Conservation (phyloP, 2,888 invertebrate species). For the Pterostichus niger region DNA sequence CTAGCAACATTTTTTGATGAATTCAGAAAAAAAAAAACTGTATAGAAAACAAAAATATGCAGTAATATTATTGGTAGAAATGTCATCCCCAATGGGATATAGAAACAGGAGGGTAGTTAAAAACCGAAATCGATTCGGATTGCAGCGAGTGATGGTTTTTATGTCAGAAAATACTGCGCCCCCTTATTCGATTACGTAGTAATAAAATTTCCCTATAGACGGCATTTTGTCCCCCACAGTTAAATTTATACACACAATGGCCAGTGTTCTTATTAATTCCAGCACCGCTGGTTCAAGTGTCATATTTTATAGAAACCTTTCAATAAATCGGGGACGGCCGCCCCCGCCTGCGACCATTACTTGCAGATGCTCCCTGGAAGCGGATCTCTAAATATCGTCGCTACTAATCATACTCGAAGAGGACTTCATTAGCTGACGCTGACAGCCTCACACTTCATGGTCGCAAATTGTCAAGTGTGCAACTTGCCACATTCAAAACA, state of each 20-base stretch:
- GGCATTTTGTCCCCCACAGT: slow-evolving; percentile 49
- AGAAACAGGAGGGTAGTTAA: slow-evolving; percentile 49
- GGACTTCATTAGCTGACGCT: slow-evolving; percentile 4
- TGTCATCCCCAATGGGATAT: slow-evolving; percentile 36
- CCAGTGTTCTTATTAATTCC: slow-evolving; percentile 61
- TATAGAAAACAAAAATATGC: too few relatives aligned
- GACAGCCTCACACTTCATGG: too few relatives aligned
- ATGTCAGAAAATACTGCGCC: slow-evolving; percentile 49
- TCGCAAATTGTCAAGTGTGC: too few relatives aligned
- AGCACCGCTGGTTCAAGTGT: slow-evolving; percentile 57
- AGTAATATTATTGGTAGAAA: background rate
- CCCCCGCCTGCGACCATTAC: slow-evolving; percentile 33
- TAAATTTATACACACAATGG: slow-evolving; percentile 57
- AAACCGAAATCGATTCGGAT: slow-evolving; percentile 45
- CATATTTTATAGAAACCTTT: slow-evolving; percentile 63
- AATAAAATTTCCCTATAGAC: slow-evolving; percentile 63
- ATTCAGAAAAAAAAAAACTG: too few relatives aligned
- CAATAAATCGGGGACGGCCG: slow-evolving; percentile 49
- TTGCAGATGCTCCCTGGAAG: slow-evolving; percentile 44
- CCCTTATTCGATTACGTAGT: slow-evolving; percentile 59
- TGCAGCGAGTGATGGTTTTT: slow-evolving; percentile 36
- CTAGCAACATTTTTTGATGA: too few relatives aligned
- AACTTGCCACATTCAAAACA: too few relatives aligned
- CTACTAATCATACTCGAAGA: slow-evolving; percentile 4
- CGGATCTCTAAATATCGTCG: background rate